Percentiles rank a stretch among this genome's conserved stretches.
Evolutionary conservation across 1,140 invertebrate species (phyloP).

Genomic region (Pemphigus obesinymphae): DNA sequence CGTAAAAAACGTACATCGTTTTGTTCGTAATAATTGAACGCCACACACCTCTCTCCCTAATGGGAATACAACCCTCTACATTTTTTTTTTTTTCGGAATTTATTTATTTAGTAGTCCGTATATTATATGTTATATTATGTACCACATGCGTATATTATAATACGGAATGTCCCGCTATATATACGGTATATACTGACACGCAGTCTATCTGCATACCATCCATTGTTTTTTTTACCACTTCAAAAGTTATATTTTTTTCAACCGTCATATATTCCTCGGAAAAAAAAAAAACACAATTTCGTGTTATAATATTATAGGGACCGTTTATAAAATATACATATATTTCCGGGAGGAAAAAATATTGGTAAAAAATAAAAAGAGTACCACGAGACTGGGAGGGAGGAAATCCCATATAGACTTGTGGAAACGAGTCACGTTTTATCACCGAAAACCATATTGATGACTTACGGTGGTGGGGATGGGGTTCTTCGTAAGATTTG

Average conservation of each 20-base stretch:
- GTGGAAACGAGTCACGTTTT: background rate
- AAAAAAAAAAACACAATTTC: background rate
- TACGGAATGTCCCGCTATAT: background rate
- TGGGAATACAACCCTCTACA: background rate
- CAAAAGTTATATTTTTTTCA: background rate
- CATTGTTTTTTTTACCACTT: conserved; percentile 11
- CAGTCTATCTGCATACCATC: background rate
- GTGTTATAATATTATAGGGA: background rate
- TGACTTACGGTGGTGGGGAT: no score
- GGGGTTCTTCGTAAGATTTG: background rate
- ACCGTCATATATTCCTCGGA: background rate
- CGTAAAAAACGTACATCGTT: background rate
- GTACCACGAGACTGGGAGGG: no score
- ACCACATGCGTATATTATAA: background rate
- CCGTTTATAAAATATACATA: background rate
- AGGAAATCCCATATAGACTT: background rate
- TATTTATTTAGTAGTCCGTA: background rate
- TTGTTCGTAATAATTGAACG: background rate
- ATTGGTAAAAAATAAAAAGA: no score
- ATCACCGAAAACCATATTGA: background rate
- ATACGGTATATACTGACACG: background rate
- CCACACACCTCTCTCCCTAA: background rate
- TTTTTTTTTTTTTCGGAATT: no score
- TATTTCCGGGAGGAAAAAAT: background rate
- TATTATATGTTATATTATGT: background rate